A percentile compares a stretch with the other conserved stretches of the same genome.
These are phyloP conservation scores for Pseudomyrmex dendroicus DNA, from an alignment of 1,140 invertebrate genomes.

Conservation along the genomic window DNA sequence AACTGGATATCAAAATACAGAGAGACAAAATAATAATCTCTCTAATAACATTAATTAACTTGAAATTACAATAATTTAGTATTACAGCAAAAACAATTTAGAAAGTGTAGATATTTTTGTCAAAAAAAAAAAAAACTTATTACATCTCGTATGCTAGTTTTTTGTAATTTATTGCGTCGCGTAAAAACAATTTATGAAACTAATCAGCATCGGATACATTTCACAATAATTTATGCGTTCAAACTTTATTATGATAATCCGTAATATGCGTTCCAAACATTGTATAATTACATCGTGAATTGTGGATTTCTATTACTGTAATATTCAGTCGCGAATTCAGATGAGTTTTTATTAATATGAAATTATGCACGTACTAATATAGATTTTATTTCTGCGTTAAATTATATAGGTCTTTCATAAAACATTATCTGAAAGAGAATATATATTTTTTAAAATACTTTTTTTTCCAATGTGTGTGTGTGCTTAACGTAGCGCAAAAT, in stretches of 20 bases:
- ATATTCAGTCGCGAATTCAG: slow-evolving; percentile 22
- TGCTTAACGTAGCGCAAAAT: slow-evolving; percentile 1
- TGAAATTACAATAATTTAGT: neutral
- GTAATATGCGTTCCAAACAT: slow-evolving; percentile 57
- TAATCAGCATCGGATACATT: slow-evolving; percentile 48
- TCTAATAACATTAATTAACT: too few relatives aligned
- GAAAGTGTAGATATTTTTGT: neutral
- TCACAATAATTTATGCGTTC: slow-evolving; percentile 57
- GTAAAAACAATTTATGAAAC: slow-evolving; percentile 31
- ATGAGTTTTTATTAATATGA: slow-evolving; percentile 37
- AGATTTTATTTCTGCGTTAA: slow-evolving; percentile 19
- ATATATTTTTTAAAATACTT: neutral
- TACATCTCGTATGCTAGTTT: slow-evolving; percentile 1
- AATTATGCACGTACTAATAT: slow-evolving; percentile 11
- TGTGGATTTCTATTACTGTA: slow-evolving; percentile 57
- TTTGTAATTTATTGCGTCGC: slow-evolving; percentile 37
- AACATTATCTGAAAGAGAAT: neutral
- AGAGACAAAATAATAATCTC: too few relatives aligned
- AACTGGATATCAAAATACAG: too few relatives aligned
- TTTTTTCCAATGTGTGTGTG: too few relatives aligned
- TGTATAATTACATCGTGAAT: slow-evolving; percentile 54
- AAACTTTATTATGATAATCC: slow-evolving; percentile 60
- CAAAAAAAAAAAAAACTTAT: neutral
- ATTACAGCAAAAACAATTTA: neutral
- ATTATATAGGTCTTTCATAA: slow-evolving; percentile 22